Evolutionary conservation across 2,797 vertebrate genomes (phyloP).

Genomic region (Nyctibius grandis): DNA sequence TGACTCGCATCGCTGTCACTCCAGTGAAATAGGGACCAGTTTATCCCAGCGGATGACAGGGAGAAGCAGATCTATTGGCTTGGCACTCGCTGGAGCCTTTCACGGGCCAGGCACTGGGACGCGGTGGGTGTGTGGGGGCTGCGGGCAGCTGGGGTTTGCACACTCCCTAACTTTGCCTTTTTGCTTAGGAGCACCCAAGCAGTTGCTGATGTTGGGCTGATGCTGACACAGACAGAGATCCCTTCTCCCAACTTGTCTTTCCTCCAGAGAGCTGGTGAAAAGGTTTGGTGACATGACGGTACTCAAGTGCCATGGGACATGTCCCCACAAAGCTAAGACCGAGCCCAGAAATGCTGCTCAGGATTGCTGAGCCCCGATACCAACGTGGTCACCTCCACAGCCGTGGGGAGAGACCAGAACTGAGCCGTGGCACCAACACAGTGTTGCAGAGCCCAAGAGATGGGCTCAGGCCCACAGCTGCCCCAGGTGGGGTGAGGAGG

Average conservation of each 20-base stretch:
- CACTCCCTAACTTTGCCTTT: neutral
- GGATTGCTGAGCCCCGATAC: neutral
- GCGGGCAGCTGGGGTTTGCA: neutral
- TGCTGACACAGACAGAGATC: neutral
- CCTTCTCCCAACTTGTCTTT: neutral
- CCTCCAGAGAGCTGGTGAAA: neutral
- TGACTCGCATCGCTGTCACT: neutral
- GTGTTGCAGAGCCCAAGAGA: neutral
- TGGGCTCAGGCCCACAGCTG: neutral
- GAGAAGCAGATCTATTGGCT: neutral
- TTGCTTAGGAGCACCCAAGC: neutral
- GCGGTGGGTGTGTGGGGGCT: neutral
- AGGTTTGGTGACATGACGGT: neutral
- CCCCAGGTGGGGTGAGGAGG: neutral
- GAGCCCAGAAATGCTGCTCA: neutral
- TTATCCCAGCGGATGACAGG: neutral
- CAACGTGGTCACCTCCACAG: rapidly evolving
- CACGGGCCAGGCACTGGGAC: neutral
- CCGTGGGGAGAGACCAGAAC: neutral
- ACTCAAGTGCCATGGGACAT: neutral
- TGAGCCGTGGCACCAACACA: neutral
- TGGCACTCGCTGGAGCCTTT: neutral
- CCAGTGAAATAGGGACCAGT: neutral
- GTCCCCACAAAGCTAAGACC: neutral
- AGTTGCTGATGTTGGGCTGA: neutral